A percentile compares a stretch with the other conserved stretches of the same genome.
phyloP scores from a whole-genome alignment of 2,888 invertebrate genomes.

The Ophioninae sp. region DNA sequence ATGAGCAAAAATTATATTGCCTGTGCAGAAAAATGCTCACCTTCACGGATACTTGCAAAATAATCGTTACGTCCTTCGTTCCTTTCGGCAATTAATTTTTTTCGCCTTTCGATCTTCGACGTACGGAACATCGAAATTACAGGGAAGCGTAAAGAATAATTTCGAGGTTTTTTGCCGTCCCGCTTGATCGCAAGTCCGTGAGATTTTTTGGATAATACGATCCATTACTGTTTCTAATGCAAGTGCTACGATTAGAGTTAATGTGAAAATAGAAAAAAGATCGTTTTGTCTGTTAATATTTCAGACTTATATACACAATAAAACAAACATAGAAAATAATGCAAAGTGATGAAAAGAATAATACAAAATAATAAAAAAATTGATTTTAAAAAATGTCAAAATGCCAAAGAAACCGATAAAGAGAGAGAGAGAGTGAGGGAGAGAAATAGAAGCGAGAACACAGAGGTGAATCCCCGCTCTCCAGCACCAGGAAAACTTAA shows the following conservation, averaged over 20 bases:
- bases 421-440: not conserved
- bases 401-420: not conserved
- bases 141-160: not conserved
- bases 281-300: no score
- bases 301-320: no score
- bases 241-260: no score
- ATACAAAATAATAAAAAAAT: no score
- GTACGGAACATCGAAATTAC: slow-evolving; percentile 36
- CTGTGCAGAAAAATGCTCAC: not conserved
- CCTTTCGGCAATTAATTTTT: slow-evolving; percentile 30
- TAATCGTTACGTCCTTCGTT: not conserved
- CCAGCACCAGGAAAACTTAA: slow-evolving; percentile 19
- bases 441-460: not conserved
- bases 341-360: no score
- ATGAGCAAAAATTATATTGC: not conserved
- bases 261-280: no score
- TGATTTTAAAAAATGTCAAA: no score
- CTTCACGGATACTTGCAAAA: not conserved
- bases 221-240: no score
- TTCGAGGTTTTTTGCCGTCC: not conserved
- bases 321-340: no score
- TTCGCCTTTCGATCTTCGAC: slow-evolving; percentile 16
- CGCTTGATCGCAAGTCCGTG: not conserved
- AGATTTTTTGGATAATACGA: not conserved
- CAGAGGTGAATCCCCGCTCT: slow-evolving; percentile 24